Conservation (phyloP, 92 coral and sea anemone genomes). For the Porites evermanni region DNA sequence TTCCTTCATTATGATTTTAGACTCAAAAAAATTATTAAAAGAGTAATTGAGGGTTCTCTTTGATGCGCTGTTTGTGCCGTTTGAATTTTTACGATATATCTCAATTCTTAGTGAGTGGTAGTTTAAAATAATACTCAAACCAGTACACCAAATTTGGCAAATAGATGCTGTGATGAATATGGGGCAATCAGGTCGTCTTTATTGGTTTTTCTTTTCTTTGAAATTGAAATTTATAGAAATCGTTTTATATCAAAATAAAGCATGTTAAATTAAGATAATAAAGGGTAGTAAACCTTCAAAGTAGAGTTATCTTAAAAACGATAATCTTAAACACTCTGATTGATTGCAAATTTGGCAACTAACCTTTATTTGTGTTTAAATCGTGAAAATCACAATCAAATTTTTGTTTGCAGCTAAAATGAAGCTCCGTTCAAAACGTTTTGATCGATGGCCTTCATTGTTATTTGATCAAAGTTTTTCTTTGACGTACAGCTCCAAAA, state of each 20-base stretch:
- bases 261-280: background rate
- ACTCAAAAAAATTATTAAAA: background rate
- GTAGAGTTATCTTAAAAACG: background rate
- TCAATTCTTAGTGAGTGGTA: background rate
- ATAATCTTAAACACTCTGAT: background rate
- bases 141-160: background rate
- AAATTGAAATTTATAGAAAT: background rate
- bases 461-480: constrained; percentile 1
- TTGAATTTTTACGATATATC: background rate
- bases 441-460: background rate
- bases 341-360: background rate
- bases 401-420: background rate
- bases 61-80: too few species aligned
- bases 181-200: background rate
- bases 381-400: background rate
- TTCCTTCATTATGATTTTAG: background rate
- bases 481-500: background rate
- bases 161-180: too few species aligned
- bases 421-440: background rate
- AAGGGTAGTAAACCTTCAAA: background rate
- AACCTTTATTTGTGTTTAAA: background rate
- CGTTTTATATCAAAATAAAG: background rate
- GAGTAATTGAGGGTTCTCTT: too few species aligned
- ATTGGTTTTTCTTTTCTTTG: background rate
- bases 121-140: background rate